Evolutionary conservation across 2,888 invertebrate species (phyloP), one percentile per base, ranked within the genome.

Genomic region (Argyresthia albistria): DNA sequence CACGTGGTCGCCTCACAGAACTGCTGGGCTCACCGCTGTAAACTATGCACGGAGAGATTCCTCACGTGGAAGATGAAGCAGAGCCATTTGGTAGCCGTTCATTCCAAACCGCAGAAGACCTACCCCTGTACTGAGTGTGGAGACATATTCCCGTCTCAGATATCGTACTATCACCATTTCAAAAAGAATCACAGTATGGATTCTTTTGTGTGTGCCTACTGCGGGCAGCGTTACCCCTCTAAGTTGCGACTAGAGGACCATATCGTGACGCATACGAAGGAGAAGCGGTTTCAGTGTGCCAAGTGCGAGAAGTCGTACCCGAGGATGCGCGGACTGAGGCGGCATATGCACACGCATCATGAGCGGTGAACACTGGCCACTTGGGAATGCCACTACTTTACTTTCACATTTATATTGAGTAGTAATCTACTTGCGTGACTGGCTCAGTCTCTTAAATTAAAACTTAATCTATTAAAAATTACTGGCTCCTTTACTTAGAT

Each of bases 231-330:
- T 49, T 84, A 80, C 52, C 73, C 72, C 8, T 73, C 78, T 0
- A 76, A 77, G 59, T 66, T 70, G 16, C 69, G 64, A 39, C 60
- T 80, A 7, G 74, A 78, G 16, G 80, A 88, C 10, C 90, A 90
- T 55, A 76, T 77, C 51, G 83, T 88, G 4, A 81, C 83, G 0
- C 90, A 90, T 58, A 89, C 89, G 4, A 82, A 84, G 57, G 89
- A 89, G 54, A 89, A 86, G 52, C 64, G 79, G 0, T 87, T 79
- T 45, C 74, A 80, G 0, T 90, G 90, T 59, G 75, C 81, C 0
- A 75, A 86, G 0, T 90, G 90, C 55, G 65, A 75, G 0, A 87
- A 86, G 60, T 66, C 73, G 1, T 87, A 83, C 57, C 70, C 84
- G 1, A 66, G 80, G 8, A 80, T 80, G 59, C 82, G 82, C 62